A percentile compares a stretch with the other conserved stretches of the same genome.
Evolutionary conservation across 2,113 vertebrate genomes (phyloP).

Genomic region (Tragulus kanchil): DNA sequence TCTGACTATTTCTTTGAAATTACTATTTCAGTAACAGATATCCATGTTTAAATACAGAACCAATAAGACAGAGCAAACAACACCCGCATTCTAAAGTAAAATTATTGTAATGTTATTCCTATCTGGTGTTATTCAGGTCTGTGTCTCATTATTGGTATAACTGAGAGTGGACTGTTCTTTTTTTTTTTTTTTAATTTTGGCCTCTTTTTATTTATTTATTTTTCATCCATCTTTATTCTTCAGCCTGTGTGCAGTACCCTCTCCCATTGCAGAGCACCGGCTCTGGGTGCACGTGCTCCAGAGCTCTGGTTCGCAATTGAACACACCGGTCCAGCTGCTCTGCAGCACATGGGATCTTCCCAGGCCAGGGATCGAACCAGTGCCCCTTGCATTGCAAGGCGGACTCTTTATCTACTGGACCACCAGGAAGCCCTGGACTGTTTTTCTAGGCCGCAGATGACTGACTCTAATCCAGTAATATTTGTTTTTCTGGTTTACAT

Average conservation of each 20-base stretch:
- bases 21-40: not conserved
- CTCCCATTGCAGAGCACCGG: too few species aligned
- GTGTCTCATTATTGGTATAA: not conserved
- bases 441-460: not conserved
- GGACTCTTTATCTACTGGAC: too few species aligned
- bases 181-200: too few species aligned
- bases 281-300: too few species aligned
- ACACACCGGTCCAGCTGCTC: too few species aligned
- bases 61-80: not conserved
- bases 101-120: not conserved
- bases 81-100: not conserved
- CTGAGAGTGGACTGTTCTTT: not conserved
- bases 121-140: not conserved
- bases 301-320: too few species aligned
- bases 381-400: too few species aligned
- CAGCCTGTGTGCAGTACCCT: too few species aligned
- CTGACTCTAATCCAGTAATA: not conserved
- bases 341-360: too few species aligned
- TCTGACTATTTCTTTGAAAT: conserved; percentile 29
- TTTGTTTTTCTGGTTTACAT: conserved; percentile 3
- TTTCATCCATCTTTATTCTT: too few species aligned
- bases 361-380: too few species aligned
- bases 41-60: not conserved
- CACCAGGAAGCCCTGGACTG: not conserved
- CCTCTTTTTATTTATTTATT: too few species aligned